Percentiles rank a stretch among this genome's conserved stretches.
Evolutionary conservation across 2,888 invertebrate genomes (phyloP).

Genomic region (Scaptomyza parva): DNA sequence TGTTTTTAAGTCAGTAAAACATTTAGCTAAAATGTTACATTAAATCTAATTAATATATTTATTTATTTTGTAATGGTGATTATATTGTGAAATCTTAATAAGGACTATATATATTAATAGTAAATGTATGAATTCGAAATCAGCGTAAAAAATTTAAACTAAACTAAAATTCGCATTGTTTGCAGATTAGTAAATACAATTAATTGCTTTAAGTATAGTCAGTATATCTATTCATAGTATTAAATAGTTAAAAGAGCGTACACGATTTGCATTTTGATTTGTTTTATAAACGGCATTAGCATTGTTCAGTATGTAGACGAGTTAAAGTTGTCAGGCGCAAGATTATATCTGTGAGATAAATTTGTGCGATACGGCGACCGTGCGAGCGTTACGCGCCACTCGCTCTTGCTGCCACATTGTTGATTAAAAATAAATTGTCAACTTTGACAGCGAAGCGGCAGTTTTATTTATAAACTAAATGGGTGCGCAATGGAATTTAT

Average conservation of each 20-base stretch:
- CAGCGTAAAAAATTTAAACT: no score
- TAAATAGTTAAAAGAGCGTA: conserved; percentile 2
- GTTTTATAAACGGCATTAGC: conserved; percentile 31
- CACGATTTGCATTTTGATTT: conserved; percentile 35
- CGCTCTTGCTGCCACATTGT: conserved; percentile 51
- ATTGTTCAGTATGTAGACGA: conserved; percentile 3
- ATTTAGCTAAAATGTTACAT: no score
- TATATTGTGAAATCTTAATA: no score
- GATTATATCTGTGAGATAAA: conserved; percentile 54
- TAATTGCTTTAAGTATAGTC: conserved; percentile 12
- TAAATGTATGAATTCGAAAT: no score
- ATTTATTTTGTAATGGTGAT: no score
- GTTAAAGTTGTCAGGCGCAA: conserved; percentile 8
- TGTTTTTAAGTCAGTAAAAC: no score
- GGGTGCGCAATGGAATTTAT: conserved; percentile 55
- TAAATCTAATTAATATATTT: no score
- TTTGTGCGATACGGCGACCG: conserved; percentile 41
- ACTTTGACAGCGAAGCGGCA: conserved; percentile 74
- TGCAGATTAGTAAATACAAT: conserved; percentile 1
- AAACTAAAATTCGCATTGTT: neutral
- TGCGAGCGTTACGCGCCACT: conserved; percentile 37
- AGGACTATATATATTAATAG: no score
- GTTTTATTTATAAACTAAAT: conserved; percentile 70
- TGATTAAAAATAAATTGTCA: conserved; percentile 79
- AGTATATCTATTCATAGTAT: conserved; percentile 17